Base-by-base conservation (phyloP, 2,888 invertebrate species). In the Eilema griseolum region DNA sequence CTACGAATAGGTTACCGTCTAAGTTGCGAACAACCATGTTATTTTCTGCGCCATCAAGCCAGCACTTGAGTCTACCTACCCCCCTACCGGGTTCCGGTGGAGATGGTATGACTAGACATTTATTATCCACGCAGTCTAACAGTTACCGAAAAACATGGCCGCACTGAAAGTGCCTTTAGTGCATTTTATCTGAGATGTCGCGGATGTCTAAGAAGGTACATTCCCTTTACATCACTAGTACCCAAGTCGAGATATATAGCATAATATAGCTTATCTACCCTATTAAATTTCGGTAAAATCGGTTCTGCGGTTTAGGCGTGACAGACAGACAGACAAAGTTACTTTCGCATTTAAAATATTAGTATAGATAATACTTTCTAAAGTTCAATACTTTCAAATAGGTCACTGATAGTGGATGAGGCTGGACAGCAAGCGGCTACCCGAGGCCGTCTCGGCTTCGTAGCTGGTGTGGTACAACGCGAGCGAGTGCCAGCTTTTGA, bases 401-500 rank as follows among this genome's bases (percentile, higher is more conserved):
- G 95, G 80, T 93, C 95, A 0, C 79, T 95, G 74, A 95, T 95
- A 77, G 88, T 95, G 0, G 95, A 95, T 78, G 95, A 95, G 86
- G 77, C 90, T 0, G 93, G 92, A 0, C 91, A 90, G 69, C 91
- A 90, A 64, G 86, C 90, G 0, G 94, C 92, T 3, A 86, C 90
- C 0, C 93, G 96, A 62, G 96, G 96, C 0, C 94, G 96, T 0
- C 91, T 96, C 7, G 96, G 98, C 79, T 99, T 99, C 93, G 98
- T 99, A 20, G 98, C 98, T 46, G 99, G 99, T n/a, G 98, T 99
- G 37, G 98, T 99, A 73, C 97, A 97, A 82, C 96, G 98, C 59
- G 98, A 99, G 91, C 96, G 98, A 74, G 96, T 99, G 70, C 98
- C 98, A 1, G 97, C 98, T 64, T 99, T 99, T 93, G 99, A 99